Percentiles rank a stretch among this genome's conserved stretches.
These are phyloP conservation scores for Zelostemma sp. DNA, from an alignment of 1,140 invertebrate genomes.

Conservation along the genomic window DNA sequence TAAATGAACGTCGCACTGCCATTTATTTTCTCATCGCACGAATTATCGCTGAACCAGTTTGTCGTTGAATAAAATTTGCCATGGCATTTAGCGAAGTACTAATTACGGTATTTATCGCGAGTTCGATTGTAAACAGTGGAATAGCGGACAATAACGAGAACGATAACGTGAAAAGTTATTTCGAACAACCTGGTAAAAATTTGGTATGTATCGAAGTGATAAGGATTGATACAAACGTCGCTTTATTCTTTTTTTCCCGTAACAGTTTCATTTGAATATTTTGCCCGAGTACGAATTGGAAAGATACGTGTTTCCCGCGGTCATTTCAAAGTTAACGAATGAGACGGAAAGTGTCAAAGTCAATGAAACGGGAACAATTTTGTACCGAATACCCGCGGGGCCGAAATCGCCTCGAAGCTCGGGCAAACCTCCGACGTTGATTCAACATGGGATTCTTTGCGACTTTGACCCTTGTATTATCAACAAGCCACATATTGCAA, in stretches of 20 bases:
- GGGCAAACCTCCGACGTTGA: conserved; percentile 52
- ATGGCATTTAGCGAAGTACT: conserved; percentile 9
- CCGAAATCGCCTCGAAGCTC: conserved; percentile 49
- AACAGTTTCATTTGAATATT: conserved; percentile 54
- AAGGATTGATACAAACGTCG: neutral
- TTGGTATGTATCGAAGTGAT: conserved; percentile 24
- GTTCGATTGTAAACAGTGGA: neutral
- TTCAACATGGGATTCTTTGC: conserved; percentile 72
- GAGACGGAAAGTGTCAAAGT: conserved; percentile 15
- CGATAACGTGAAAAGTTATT: conserved; percentile 39
- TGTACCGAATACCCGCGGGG: conserved; percentile 54
- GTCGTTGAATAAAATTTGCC: conserved; percentile 1
- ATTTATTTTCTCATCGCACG: conserved; percentile 30
- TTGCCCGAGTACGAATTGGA: conserved; percentile 56
- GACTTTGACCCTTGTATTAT: conserved; percentile 58
- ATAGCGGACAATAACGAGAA: conserved; percentile 1
- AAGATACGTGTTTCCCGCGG: conserved; percentile 51
- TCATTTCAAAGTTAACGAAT: conserved; percentile 32
- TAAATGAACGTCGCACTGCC: conserved; percentile 28
- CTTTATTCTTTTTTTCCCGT: neutral
- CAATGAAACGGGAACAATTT: conserved; percentile 34
- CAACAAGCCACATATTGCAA: conserved; percentile 56
- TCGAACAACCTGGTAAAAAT: conserved; percentile 41
- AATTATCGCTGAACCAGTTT: conserved; percentile 13
- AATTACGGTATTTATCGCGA: neutral